A percentile compares a stretch with the other conserved stretches of the same genome.
These are phyloP conservation scores for Urosaurus nigricauda DNA, from an alignment of 2,797 vertebrate species.

Conservation along the genomic window DNA sequence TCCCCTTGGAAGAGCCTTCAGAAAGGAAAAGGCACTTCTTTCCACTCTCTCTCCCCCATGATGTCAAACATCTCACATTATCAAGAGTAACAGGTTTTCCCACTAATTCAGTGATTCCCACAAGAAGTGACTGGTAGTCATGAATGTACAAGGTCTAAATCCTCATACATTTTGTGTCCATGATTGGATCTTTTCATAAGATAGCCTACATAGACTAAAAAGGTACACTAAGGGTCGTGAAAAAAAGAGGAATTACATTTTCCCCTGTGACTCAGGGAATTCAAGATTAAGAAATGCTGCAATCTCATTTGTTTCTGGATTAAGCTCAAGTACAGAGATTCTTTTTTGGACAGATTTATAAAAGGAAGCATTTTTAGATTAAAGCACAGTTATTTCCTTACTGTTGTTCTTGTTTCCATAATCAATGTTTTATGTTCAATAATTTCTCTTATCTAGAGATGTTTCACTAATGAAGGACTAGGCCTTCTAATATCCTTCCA, in stretches of 20 bases:
- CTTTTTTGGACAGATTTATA: neutral
- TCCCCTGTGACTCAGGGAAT: neutral
- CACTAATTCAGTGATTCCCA: too few species aligned
- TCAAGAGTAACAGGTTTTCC: neutral
- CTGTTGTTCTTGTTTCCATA: neutral
- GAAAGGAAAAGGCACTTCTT: neutral
- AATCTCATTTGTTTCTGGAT: neutral
- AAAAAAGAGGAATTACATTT: neutral
- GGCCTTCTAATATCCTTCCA: neutral
- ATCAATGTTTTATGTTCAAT: neutral
- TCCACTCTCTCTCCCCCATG: neutral
- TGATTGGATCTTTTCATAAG: too few species aligned
- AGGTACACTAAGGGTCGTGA: too few species aligned
- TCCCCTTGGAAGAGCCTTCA: neutral
- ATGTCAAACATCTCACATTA: neutral
- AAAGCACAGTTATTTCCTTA: neutral
- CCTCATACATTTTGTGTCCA: neutral
- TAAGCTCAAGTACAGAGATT: too few species aligned
- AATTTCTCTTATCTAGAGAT: neutral
- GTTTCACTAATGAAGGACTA: neutral
- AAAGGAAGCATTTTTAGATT: neutral
- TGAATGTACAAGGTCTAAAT: too few species aligned
- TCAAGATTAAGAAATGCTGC: neutral
- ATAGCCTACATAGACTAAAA: neutral
- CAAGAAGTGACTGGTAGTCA: too few species aligned